Base-by-base conservation (phyloP, 1,140 invertebrate genomes). In the Drepana arcuata region DNA sequence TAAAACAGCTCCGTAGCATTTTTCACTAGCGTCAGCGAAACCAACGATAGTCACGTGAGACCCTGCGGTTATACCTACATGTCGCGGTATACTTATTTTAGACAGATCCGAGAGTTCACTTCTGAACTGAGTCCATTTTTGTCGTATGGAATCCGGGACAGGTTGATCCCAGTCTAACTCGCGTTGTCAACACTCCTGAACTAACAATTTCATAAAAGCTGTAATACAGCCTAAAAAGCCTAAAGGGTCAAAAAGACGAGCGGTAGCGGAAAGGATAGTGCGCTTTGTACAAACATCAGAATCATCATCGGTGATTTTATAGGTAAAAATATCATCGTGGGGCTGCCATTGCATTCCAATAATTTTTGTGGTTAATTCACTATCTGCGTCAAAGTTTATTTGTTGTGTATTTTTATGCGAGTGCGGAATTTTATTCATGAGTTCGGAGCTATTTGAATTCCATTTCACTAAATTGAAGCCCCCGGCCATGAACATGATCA, bases 381-480 rank as follows among this genome's bases (percentile, higher is more conserved):
- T 23, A 7, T n/a, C 11, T 25, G n/a, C 3, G 14, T 25, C 34
- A 14, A 25, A 24, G 3, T 28, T 27, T 2, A 33, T 4, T 24
- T 2, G 1, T 2, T 27, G 9, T 3, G 9, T 1, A 14, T 2
- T 11, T 1, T 13, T 24, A 14, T 34, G 15, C 6, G 26, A 16
- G 1, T 29, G 11, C 1, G 40, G 40, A 12, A 34, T 1, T 12
- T 16, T 26, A 7, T 32, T 11, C 11, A 41, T 10, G 1, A 31
- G 1, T 9, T 2, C 16, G 3, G 16, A n/a, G 2, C 26, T 36
- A 23, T 44, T 44, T n/a, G 14, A 16, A 1, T 1, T 2, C 34
- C 34, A 44, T 24, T 44, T 44, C 10, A 32, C 30, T 9, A 44
- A 18, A 13, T 44, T 33, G 11, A 44, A 44, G n/a, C 7, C 27